Evolutionary conservation across 2,113 vertebrate genomes (phyloP), one percentile per base, ranked within the genome.

Genomic region (Nematolebias whitei): DNA sequence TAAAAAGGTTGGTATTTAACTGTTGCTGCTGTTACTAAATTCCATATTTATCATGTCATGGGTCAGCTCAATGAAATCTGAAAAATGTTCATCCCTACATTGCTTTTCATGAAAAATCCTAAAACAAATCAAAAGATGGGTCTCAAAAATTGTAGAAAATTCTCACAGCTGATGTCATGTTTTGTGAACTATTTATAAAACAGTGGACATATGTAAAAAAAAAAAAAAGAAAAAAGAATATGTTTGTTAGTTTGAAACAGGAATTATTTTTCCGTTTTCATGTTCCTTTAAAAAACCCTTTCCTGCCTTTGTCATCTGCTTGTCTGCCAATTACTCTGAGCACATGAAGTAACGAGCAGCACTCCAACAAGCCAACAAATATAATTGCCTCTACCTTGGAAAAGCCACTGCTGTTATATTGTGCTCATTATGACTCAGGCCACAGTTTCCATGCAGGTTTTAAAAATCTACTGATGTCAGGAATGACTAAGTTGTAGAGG

Each of bases 361-460:
- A 63, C 71, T 79, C 62, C 70, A 63, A 63, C 55, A 79, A 84
- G 81, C 79, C 82, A 81, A 85, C 85, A 88, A 78, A 83, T 76
- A 82, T 80, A 91, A 88, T 81, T 87, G 85, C 76, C 66, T 80
- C 50, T 62, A 68, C 52, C 76, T 64, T 71, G 74, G 78, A 81
- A 87, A 85, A 83, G 61, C 56, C 52, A 40, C 63, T 56, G 68
- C 71, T 75, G 66, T 61, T 80, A 65, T 71, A 64, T 80, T 79
- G 61, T 45, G 18, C 19, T 55, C 24, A 23, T 76, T 67, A 68
- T 61, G 68, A 83, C 61, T 76, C 63, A 50, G 48, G 40, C 53
- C 32, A 71, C 20, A 41, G 61, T 87, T 83, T 79, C 68, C 79
- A 75, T 55, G 57, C 9, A 19, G 49, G 58, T 76, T 70, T 38